Conservation (phyloP, 2,888 invertebrate genomes). For the Blastobasis adustella region DNA sequence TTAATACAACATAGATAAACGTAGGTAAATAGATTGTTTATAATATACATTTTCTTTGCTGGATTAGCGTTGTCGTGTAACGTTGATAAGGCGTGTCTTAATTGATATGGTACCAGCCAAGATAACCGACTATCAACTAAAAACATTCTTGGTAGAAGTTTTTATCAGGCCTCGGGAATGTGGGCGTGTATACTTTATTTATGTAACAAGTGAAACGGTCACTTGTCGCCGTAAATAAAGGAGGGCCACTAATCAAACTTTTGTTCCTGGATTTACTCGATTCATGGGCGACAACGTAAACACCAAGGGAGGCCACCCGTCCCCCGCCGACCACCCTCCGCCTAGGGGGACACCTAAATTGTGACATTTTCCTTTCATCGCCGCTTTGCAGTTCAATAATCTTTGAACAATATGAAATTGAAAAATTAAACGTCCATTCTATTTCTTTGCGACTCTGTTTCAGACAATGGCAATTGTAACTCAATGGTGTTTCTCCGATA, state of each 20-base stretch:
- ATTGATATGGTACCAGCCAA: too few relatives aligned
- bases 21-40: too few relatives aligned
- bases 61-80: too few relatives aligned
- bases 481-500: conserved; percentile 11
- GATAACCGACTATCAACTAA: too few relatives aligned
- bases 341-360: conserved; percentile 36
- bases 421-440: conserved; percentile 35
- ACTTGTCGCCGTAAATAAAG: conserved; percentile 44
- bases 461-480: too few relatives aligned
- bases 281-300: conserved; percentile 53
- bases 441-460: conserved; percentile 14
- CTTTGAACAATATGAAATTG: conserved; percentile 41
- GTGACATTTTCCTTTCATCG: conserved; percentile 59
- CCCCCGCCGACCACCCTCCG: conserved; percentile 18
- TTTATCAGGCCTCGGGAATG: too few relatives aligned
- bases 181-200: too few relatives aligned
- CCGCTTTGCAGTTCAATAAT: conserved; percentile 53
- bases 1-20: too few relatives aligned
- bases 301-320: conserved; percentile 29
- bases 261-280: conserved; percentile 40
- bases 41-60: too few relatives aligned
- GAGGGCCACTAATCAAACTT: conserved; percentile 53
- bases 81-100: too few relatives aligned
- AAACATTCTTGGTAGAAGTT: too few relatives aligned
- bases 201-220: conserved; percentile 19